Conservation (phyloP, 2,888 invertebrate genomes). For the Chrysomela aeneicollis region DNA sequence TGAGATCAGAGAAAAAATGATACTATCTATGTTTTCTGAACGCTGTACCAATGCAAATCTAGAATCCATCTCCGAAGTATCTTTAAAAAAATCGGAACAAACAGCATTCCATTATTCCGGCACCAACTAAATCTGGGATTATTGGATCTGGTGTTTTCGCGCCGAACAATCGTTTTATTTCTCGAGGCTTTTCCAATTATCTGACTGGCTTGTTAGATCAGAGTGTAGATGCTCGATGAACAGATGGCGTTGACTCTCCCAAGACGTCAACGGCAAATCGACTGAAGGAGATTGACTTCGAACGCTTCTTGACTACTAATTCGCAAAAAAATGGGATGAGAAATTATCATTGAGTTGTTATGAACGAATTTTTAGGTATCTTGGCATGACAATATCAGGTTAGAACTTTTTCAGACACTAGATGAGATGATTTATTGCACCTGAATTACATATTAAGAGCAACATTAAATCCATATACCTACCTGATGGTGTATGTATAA, state of each 20-base stretch:
- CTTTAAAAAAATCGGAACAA: conserved; percentile 26
- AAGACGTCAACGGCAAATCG: conserved; percentile 41
- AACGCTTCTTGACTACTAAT: conserved; percentile 26
- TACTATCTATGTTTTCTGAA: background rate
- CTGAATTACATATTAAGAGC: no score
- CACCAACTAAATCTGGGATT: conserved; percentile 48
- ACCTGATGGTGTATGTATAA: no score
- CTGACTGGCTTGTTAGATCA: conserved; percentile 55
- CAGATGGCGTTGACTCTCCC: conserved; percentile 42
- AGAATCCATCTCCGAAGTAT: conserved; percentile 10
- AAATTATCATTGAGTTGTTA: no score
- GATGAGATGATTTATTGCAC: no score
- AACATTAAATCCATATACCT: no score
- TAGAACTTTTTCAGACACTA: no score
- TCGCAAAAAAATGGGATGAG: background rate
- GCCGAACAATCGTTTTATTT: conserved; percentile 56
- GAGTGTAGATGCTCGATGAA: conserved; percentile 41
- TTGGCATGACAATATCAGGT: no score
- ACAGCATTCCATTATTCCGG: conserved; percentile 27
- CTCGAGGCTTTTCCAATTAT: conserved; percentile 58
- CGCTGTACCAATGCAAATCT: conserved; percentile 6
- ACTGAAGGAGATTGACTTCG: conserved; percentile 39
- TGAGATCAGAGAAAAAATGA: no score
- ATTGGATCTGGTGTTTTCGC: conserved; percentile 56
- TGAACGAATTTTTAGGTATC: no score